Evolutionary conservation across 2,888 invertebrate genomes (phyloP).

Genomic region (Drosophila dives): DNA sequence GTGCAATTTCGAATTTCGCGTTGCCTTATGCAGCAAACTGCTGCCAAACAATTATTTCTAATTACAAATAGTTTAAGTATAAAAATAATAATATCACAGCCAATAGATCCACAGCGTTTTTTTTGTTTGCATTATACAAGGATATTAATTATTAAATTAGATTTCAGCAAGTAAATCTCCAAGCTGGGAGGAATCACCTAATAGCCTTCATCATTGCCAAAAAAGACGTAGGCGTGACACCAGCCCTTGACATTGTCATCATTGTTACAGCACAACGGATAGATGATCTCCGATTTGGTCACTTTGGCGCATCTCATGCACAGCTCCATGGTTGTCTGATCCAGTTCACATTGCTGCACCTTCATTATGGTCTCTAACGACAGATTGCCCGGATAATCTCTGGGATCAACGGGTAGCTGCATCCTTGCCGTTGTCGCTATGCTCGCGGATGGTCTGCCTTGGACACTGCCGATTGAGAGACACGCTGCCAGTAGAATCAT

Average conservation of each 20-base stretch:
- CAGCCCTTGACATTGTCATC: conserved; percentile 85
- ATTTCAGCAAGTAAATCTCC: conserved; percentile 26
- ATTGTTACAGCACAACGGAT: conserved; percentile 86
- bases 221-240: conserved; percentile 86
- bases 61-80: conserved; percentile 34
- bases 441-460: conserved; percentile 48
- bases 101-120: conserved; percentile 59
- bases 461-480: neutral
- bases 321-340: conserved; percentile 83
- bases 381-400: conserved; percentile 78
- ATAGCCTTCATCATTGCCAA: conserved; percentile 72
- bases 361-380: conserved; percentile 79
- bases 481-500: conserved; percentile 41
- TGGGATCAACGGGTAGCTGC: conserved; percentile 56
- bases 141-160: conserved; percentile 19
- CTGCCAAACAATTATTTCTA: conserved; percentile 34
- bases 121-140: conserved; percentile 23
- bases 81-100: conserved; percentile 73
- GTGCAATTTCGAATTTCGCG: neutral
- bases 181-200: neutral
- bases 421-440: neutral
- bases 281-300: conserved; percentile 86
- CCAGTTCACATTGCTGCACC: conserved; percentile 79
- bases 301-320: conserved; percentile 87
- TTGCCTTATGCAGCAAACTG: conserved; percentile 16